phyloP scores from a whole-genome alignment of 2,888 invertebrate genomes.

The Hydrotaea cyrtoneurina region DNA sequence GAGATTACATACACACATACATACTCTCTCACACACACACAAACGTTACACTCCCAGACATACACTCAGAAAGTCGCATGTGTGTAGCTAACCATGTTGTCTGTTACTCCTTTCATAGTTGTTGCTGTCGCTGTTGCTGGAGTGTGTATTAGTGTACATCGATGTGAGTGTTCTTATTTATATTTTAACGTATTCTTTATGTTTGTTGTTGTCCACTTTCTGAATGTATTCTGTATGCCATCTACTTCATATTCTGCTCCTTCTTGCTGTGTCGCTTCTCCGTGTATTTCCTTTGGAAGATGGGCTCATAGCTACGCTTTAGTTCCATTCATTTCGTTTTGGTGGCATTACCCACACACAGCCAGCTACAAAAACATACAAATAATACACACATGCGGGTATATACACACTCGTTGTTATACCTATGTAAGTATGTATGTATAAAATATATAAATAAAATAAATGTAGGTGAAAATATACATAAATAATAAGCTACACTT shows the following conservation, averaged over 20 bases:
- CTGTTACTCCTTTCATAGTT: not conserved
- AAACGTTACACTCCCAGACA: constrained; percentile 4
- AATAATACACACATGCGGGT: not conserved
- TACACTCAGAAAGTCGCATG: not conserved
- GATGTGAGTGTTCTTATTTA: constrained; percentile 29
- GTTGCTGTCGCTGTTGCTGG: too few relatives aligned
- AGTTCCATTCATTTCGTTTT: constrained; percentile 11
- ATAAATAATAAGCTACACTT: constrained; percentile 66
- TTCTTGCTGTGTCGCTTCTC: not conserved
- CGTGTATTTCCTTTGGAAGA: not conserved
- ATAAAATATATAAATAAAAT: constrained; percentile 55
- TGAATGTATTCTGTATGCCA: not conserved
- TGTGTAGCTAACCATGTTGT: not conserved
- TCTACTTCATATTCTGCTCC: not conserved
- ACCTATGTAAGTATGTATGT: not conserved
- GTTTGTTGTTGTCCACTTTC: not conserved
- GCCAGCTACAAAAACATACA: not conserved
- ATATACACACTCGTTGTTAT: too few relatives aligned
- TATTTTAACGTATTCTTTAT: constrained; percentile 1
- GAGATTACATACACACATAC: not conserved
- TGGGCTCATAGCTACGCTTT: not conserved
- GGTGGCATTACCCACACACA: not conserved
- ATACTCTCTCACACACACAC: not conserved
- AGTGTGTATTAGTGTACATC: not conserved
- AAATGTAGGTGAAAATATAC: constrained; percentile 66